Base-by-base conservation (phyloP, 2,888 invertebrate species). In the Gortyna flavago region DNA sequence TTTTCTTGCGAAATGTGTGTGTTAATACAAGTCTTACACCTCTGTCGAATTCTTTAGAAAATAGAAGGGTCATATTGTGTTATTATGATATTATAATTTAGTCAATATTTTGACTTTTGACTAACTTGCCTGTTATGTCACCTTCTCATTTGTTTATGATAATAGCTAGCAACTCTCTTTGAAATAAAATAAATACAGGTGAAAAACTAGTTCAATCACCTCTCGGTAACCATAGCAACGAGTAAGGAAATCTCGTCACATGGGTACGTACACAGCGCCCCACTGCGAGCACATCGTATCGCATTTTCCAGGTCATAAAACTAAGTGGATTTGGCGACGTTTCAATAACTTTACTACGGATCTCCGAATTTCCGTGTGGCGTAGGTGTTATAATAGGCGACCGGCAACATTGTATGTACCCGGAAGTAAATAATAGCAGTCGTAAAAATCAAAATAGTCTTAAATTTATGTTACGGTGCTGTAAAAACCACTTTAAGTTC, bases 291-390 rank as follows among this genome's bases (percentile, higher is more conserved):
- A 80, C 81, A 89, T 89, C 92, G 91, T 92, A 93, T 94, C 93
- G 91, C 92, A 94, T 96, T 96, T 95, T 95, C 95, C 95, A 91
- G 92, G 89, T 93, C 95, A 95, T 95, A 94, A 94, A 94, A 93
- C 95, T 95, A 94, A 95, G 95, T 95, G 95, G 95, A 95, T 95
- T 94, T 94, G 91, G 93, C 93, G 92, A 94, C 92, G 94, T 94
- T 95, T 95, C 95, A 95, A 95, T 95, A 95, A 94, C 91, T 94
- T 93, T 90, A 87, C 89, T 87, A 82, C 84, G 88, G 86, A 89
- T 89, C 86, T 88, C 87, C 87, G 88, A 89, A 87, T 85, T 84
- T 71, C 57, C 80, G 80, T 86, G 86, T 75, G 85, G 75, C 71
- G 85, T 83, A 88, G 81, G 89, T 87, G 88, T 86, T 87, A 84